phyloP scores from a whole-genome alignment of 2,888 invertebrate genomes.

The Phalangium opilio region DNA sequence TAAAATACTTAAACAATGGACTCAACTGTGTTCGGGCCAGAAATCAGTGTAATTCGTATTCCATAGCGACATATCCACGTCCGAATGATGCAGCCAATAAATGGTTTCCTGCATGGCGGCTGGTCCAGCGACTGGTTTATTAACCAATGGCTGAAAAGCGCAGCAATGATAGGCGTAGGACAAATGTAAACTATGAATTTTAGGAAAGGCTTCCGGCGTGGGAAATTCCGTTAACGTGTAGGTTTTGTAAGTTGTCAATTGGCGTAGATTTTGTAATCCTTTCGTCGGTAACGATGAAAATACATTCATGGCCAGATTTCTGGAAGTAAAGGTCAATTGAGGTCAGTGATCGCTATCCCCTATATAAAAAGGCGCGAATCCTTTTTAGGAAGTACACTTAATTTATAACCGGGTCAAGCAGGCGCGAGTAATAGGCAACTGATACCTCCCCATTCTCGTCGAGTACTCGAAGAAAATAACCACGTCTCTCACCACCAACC shows the following conservation, averaged over 20 bases:
- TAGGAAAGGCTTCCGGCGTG: conserved; percentile 65
- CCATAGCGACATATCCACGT: conserved; percentile 17
- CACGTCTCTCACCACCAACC: too few species aligned
- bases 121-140: conserved; percentile 8
- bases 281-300: conserved; percentile 66
- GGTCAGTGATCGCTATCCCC: too few species aligned
- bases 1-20: background rate
- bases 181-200: conserved; percentile 65
- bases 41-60: conserved; percentile 48
- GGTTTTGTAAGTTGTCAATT: conserved; percentile 84
- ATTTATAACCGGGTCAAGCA: too few species aligned
- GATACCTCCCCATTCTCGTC: too few species aligned
- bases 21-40: conserved; percentile 42
- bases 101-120: conserved; percentile 18
- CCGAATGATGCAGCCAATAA: conserved; percentile 18
- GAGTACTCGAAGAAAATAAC: too few species aligned
- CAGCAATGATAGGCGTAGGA: conserved; percentile 96
- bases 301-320: conserved; percentile 78
- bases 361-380: too few species aligned
- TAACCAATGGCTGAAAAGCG: conserved; percentile 49
- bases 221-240: conserved; percentile 73
- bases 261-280: conserved; percentile 61
- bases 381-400: too few species aligned
- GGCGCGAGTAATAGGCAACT: too few species aligned
- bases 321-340: conserved; percentile 28